Evolutionary conservation across 2,888 invertebrate species (phyloP).

Genomic region (Cataglyphis albicans): DNA sequence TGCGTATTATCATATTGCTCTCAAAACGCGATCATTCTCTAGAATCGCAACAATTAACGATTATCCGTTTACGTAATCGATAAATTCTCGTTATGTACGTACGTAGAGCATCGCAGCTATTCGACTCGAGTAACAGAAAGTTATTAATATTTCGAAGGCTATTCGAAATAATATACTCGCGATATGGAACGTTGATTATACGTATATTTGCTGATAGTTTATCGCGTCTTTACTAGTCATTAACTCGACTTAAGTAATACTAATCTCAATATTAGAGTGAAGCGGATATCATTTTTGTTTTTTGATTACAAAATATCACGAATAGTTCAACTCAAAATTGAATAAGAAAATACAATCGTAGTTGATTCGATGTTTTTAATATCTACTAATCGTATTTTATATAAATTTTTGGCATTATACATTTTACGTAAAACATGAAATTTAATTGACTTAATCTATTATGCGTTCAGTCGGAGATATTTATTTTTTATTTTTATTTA

Average conservation of each 20-base stretch:
- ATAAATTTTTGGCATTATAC: not conserved
- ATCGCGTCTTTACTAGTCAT: not conserved
- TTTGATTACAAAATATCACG: not conserved
- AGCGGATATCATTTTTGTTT: not conserved
- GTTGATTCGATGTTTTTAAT: not conserved
- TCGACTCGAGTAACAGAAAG: not conserved
- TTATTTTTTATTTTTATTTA: not conserved
- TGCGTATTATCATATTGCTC: not conserved
- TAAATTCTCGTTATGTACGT: not conserved
- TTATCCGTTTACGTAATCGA: not conserved
- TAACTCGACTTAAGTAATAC: not conserved
- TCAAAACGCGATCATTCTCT: not conserved
- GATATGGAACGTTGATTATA: not conserved
- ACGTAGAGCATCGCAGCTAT: not conserved
- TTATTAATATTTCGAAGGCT: not conserved
- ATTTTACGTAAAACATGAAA: not conserved
- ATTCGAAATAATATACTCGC: not conserved
- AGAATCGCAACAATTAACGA: not conserved
- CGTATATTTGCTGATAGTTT: not conserved
- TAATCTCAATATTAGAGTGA: not conserved
- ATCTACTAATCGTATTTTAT: not conserved
- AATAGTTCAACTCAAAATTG: not conserved
- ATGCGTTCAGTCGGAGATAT: not conserved
- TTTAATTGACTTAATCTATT: not conserved
- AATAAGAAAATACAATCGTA: not conserved